Percentiles rank a stretch among this genome's conserved stretches.
phyloP scores from a whole-genome alignment of 2,888 invertebrate genomes.

The Noctuana brunneofusca region DNA sequence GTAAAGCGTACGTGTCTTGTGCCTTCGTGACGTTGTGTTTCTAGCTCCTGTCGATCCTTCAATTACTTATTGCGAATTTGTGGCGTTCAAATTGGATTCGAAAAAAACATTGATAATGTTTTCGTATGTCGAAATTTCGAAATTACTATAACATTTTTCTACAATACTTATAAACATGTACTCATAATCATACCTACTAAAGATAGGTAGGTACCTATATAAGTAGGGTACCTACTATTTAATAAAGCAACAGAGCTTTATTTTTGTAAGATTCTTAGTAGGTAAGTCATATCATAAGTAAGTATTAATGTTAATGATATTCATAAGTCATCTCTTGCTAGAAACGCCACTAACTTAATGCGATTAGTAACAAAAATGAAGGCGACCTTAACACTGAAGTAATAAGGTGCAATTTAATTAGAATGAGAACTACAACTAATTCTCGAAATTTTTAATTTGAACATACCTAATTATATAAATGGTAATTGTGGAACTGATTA shows the following conservation, averaged over 20 bases:
- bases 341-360: background rate
- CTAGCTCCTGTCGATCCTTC: conserved; percentile 44
- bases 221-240: no score
- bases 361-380: background rate
- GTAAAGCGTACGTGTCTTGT: conserved; percentile 72
- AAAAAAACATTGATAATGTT: no score
- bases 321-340: background rate
- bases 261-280: no score
- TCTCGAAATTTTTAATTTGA: background rate
- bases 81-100: no score
- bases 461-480: background rate
- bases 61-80: no score
- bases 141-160: no score
- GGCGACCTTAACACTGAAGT: background rate
- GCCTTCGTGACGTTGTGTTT: conserved; percentile 68
- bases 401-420: background rate
- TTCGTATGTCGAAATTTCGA: no score
- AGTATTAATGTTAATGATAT: background rate
- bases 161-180: no score
- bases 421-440: background rate
- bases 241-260: no score
- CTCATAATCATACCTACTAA: no score
- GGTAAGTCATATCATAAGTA: background rate
- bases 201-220: no score
- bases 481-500: background rate